A percentile compares a stretch with the other conserved stretches of the same genome.
Conservation (phyloP, 2,888 invertebrate species). For the Acleris sparsana region DNA sequence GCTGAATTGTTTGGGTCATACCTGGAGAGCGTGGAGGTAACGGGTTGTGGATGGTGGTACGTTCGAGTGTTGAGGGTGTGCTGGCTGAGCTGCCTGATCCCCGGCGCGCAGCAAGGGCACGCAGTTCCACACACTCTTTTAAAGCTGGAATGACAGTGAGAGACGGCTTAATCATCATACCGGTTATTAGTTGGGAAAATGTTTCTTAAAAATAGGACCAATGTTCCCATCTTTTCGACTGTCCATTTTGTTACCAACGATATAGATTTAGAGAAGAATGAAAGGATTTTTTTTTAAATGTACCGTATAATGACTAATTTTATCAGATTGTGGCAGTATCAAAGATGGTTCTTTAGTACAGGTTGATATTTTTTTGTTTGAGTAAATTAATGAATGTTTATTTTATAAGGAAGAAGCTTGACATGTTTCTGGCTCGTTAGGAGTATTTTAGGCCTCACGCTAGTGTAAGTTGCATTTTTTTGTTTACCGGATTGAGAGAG, state of each 20-base stretch:
- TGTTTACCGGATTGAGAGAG: constrained; percentile 77
- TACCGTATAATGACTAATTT: too few relatives aligned
- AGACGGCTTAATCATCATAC: neutral
- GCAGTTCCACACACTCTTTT: constrained; percentile 77
- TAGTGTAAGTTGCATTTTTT: neutral
- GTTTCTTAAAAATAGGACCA: neutral
- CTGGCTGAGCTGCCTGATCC: constrained; percentile 84
- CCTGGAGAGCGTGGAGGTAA: constrained; percentile 60
- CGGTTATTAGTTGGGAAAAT: too few relatives aligned
- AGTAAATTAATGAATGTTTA: too few relatives aligned
- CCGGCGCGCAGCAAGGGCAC: constrained; percentile 72
- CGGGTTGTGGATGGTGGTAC: constrained; percentile 80
- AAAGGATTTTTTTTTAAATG: too few relatives aligned
- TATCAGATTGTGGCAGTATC: too few relatives aligned
- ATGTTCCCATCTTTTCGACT: neutral
- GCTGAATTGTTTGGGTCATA: constrained; percentile 22
- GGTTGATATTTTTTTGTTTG: too few relatives aligned
- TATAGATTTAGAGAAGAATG: too few relatives aligned
- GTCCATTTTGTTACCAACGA: too few relatives aligned
- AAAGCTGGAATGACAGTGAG: constrained; percentile 57
- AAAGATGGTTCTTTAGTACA: too few relatives aligned
- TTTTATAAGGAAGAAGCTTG: too few relatives aligned
- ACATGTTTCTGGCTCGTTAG: too few relatives aligned
- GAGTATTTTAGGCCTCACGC: too few relatives aligned
- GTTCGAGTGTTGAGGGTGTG: constrained; percentile 85